Evolutionary conservation across 2,113 vertebrate species (phyloP).

Genomic region (Prietella phreatophila): DNA sequence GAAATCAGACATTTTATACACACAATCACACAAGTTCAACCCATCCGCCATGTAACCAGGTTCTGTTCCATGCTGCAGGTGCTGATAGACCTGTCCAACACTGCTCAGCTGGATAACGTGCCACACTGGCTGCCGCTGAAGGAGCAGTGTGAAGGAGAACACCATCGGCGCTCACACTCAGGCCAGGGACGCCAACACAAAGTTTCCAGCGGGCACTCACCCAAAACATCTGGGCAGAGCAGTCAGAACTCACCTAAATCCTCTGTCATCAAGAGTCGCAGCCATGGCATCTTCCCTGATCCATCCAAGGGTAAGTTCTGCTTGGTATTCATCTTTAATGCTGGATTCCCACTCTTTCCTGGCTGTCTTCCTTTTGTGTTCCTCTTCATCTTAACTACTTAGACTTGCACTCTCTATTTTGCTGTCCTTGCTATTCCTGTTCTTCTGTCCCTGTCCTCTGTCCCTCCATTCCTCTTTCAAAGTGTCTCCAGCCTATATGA

Average conservation of each 20-base stretch:
- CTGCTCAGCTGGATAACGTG: conserved; percentile 86
- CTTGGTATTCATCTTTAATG: conserved; percentile 1
- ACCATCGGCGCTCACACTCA: conserved; percentile 86
- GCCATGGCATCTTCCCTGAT: conserved; percentile 96
- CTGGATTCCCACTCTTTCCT: background rate
- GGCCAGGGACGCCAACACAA: conserved; percentile 85
- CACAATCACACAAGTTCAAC: background rate
- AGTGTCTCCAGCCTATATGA: conserved; percentile 39
- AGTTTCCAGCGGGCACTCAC: conserved; percentile 82
- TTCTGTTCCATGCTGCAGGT: conserved; percentile 72
- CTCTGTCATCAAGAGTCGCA: conserved; percentile 96
- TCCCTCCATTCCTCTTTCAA: conserved; percentile 23
- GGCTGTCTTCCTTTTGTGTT: background rate
- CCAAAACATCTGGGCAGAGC: conserved; percentile 80
- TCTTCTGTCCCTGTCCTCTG: conserved; percentile 16
- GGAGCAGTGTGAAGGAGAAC: conserved; percentile 91
- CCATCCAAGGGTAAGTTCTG: conserved; percentile 90
- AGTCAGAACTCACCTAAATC: conserved; percentile 88
- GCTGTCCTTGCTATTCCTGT: conserved; percentile 31
- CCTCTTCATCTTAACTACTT: background rate
- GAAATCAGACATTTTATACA: conserved; percentile 40
- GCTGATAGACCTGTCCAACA: conserved; percentile 89
- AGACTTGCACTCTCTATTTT: conserved; percentile 28
- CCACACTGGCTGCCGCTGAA: conserved; percentile 91
- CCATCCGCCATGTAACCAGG: background rate